Evolutionary conservation across 2,888 invertebrate species (phyloP), one percentile per base, ranked within the genome.

Genomic region (Leucania comma): DNA sequence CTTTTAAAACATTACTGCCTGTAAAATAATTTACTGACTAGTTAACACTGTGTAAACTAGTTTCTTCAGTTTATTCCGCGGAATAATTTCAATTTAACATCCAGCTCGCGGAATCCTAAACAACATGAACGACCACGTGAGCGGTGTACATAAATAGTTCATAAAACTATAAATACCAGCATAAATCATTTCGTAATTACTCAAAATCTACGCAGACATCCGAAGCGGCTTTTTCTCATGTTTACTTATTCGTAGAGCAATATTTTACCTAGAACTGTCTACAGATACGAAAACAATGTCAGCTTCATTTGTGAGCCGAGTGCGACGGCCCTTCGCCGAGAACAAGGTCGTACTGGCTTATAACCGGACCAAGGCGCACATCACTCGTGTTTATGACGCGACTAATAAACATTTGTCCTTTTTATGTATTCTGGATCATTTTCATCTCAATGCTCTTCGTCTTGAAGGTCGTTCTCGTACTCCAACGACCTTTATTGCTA

Each of bases 311-410:
- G 70, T 75, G 63, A 60, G 54, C 17, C 56, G 86, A 87, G 89
- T 85, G 80, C 88, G 88, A 80, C 86, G 88, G 82, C 84, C 87
- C 83, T 87, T 58, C 54, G 61, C 59, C 58, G 57, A 26, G 73
- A 68, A 68, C 83, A 81, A 86, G 84, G 86, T 80, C 73, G 71
- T 14, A 67, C 22, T 42, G 14, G 68, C 69, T 72, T 87, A 85
- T 81, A 82, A 74, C 63, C 50, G 75, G 76, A 75, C 77, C 83
- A 86, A 86, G 86, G 86, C 60, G 53, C 60, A 57, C 69, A 82
- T 77, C 75, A 77, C 58, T 83, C 66, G 65, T 57, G 46, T 38
- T 48, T 72, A 63, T 67, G 66, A 73, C 62, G 54, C 38, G 32
- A 46, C 58, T 48, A 53, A 78, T 54, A 61, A 68, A 64, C 70